Base-by-base conservation (phyloP, 2,888 invertebrate species). In the Eilema griseolum region DNA sequence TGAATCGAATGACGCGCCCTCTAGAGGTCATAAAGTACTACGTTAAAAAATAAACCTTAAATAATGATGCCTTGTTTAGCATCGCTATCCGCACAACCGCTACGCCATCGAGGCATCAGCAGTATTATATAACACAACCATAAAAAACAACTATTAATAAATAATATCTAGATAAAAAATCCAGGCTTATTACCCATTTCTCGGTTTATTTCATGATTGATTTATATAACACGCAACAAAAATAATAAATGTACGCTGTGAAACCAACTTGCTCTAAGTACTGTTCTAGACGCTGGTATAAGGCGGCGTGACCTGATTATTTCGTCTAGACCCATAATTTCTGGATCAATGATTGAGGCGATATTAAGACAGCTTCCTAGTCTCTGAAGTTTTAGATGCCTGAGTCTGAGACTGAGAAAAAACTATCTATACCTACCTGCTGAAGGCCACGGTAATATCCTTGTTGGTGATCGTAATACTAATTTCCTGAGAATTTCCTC, bases 261-360 rank as follows among this genome's bases (percentile, higher is more conserved):
- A 56, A 33, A 10, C 65, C 31, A 24, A 66, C 20, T 31, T 33
- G 33, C 46, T 24, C 31, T 10, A 57, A 37, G 24, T 20, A 66
- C 24, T 52, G 52, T 37, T 66, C 12, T 33, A 28, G 64, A 56
- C 60, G 33, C 56, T 31, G 64, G 61, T 65, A 63, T 33, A 61
- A 41, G 52, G 31, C n/a, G 57, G 46, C 56, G 24, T 71, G 71
- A 31, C 71, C 68, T 71, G 68, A 68, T 71, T 68, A 68, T 65
- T 46, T 61, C 64, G 71, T 71, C 71, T 71, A 71, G 71, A 65
- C 71, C 33, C 61, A 61, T 71, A 68, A 71, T 68, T 65, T 65
- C 41, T 62, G 61, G 71, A 65, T 61, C 61, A 68, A 61, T 68
- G 67, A 57, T 67, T 60, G 28, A 33, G 57, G 52, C 56, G 66